phyloP scores from a whole-genome alignment of 2,113 vertebrate species.

The Seriola rivoliana region DNA sequence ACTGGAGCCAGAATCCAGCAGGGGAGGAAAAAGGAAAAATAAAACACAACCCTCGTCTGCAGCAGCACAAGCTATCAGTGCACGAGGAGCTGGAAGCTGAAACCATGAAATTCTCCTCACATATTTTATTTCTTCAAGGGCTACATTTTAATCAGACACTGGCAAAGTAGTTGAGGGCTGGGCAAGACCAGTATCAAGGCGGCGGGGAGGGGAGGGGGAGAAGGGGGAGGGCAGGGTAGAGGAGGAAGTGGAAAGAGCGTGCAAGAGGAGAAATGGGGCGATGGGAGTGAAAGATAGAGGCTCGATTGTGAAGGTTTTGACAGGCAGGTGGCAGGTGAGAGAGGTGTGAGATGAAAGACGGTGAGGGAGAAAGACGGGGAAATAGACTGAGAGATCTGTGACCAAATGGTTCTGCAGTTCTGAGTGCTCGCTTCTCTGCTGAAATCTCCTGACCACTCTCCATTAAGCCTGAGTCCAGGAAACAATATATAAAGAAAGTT shows the following conservation, averaged over 20 bases:
- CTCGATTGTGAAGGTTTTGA: constrained; percentile 71
- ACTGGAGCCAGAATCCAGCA: constrained; percentile 67
- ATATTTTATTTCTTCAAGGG: constrained; percentile 71
- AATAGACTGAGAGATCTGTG: constrained; percentile 63
- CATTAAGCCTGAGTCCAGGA: constrained; percentile 52
- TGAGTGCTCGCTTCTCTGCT: constrained; percentile 52
- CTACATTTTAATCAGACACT: constrained; percentile 75
- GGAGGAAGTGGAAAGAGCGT: constrained; percentile 49
- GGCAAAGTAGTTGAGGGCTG: constrained; percentile 35
- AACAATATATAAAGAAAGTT: constrained; percentile 70
- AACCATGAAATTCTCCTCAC: constrained; percentile 59
- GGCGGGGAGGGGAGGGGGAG: neutral
- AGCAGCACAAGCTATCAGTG: constrained; percentile 32
- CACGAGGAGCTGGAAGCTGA: constrained; percentile 44
- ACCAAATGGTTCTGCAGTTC: constrained; percentile 55
- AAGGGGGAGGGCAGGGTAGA: constrained; percentile 11
- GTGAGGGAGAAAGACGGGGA: constrained; percentile 38
- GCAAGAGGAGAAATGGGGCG: constrained; percentile 44
- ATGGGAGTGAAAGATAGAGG: constrained; percentile 61
- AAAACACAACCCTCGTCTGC: constrained; percentile 30
- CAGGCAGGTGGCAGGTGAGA: constrained; percentile 70
- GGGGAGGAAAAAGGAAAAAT: constrained; percentile 37
- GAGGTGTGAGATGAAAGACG: constrained; percentile 74
- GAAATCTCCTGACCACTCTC: constrained; percentile 64
- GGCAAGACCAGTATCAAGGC: constrained; percentile 53